Evolutionary conservation across 2,113 vertebrate species (phyloP).

Genomic region (Strix uralensis): DNA sequence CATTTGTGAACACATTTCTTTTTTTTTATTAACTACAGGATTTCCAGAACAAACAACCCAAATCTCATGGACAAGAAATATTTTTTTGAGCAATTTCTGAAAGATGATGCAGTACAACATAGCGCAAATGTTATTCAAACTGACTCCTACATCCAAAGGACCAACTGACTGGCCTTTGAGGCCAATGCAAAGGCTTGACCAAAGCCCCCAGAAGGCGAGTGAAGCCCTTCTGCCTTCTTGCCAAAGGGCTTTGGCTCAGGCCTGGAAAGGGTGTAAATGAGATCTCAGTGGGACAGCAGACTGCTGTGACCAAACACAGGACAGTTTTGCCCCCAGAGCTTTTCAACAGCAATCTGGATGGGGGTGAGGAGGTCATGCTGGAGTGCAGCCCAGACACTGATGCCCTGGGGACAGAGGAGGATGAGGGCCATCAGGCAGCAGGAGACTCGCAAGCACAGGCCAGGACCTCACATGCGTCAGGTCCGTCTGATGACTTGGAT

Average conservation of each 20-base stretch:
- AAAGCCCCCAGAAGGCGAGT: not conserved
- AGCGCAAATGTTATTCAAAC: not conserved
- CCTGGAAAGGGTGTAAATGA: not conserved
- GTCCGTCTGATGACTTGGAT: accelerated
- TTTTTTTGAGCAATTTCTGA: not conserved
- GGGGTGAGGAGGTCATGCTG: not conserved
- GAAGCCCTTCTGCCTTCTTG: not conserved
- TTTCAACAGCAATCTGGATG: not conserved
- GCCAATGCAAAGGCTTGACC: not conserved
- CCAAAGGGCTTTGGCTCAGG: not conserved
- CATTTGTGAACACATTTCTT: not conserved
- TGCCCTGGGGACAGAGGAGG: not conserved
- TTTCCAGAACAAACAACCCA: not conserved
- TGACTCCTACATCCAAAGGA: not conserved
- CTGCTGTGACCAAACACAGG: not conserved
- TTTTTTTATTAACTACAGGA: not conserved
- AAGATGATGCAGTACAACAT: not conserved
- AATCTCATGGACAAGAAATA: not conserved
- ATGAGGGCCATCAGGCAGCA: not conserved
- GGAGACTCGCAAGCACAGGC: not conserved
- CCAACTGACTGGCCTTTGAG: accelerated
- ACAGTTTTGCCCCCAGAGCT: not conserved
- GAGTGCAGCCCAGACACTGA: not conserved
- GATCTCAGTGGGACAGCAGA: not conserved
- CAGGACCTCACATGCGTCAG: not conserved